Percentiles rank a stretch among this genome's conserved stretches.
phyloP scores from a whole-genome alignment of 2,888 invertebrate species.

The Temnothorax rugatulus region DNA sequence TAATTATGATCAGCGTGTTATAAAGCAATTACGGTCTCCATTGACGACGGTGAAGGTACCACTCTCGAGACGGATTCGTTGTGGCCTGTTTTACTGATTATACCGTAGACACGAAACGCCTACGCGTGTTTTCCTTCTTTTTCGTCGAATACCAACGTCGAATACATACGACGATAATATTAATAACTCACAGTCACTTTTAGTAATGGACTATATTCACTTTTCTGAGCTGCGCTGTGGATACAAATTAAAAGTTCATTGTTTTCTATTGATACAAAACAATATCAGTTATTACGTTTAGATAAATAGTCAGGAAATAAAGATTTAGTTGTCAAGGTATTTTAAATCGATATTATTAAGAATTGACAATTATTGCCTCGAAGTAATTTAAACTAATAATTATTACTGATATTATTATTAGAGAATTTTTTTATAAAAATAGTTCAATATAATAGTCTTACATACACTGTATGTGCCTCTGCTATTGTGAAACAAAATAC shows the following conservation, averaged over 20 bases:
- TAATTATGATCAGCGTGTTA: conserved; percentile 34
- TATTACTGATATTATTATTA: background rate
- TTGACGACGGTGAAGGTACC: conserved; percentile 14
- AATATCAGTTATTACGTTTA: background rate
- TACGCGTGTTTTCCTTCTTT: conserved; percentile 14
- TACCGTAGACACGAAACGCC: conserved; percentile 54
- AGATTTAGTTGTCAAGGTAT: background rate
- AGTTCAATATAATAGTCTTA: conserved; percentile 13
- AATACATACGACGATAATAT: conserved; percentile 2
- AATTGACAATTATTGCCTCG: conserved; percentile 10
- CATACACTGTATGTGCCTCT: background rate
- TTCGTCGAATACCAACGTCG: background rate
- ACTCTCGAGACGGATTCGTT: conserved; percentile 45
- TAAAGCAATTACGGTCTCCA: conserved; percentile 23
- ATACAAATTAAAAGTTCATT: background rate
- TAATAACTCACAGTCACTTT: background rate
- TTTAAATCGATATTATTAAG: conserved; percentile 2
- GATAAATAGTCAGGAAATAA: background rate
- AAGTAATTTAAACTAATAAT: background rate
- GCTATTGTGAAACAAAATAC: background rate
- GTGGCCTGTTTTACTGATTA: conserved; percentile 68
- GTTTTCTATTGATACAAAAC: background rate
- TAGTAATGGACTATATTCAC: background rate
- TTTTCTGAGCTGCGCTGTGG: background rate
- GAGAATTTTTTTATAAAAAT: background rate